Base-by-base conservation (phyloP, 2,797 vertebrate genomes). In the Macrochelys suwanniensis region DNA sequence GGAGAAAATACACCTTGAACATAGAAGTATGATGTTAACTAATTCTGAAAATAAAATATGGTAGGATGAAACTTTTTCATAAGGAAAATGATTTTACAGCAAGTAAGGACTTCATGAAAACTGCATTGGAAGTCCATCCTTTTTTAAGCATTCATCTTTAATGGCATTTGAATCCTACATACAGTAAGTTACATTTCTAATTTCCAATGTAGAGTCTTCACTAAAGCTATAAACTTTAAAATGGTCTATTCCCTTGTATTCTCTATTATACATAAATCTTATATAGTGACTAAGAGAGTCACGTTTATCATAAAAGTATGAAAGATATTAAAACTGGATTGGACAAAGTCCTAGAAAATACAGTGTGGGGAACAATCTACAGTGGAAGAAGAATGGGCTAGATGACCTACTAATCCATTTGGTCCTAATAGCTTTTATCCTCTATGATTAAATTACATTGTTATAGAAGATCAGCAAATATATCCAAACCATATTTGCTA, bases 41-140 rank as follows among this genome's bases (percentile, higher is more conserved):
- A 49, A 49, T 31, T 77, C 42, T 49, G 68, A 71, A 42, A 71
- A 68, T 76, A 76, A 68, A 76, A 77, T 77, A 49, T 49, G 13
- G 13, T 31, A 77, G 45, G 15, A 49, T 49, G 26, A 49, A 77
- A 77, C 25, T 91, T 71, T 93, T 94, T 82, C 76, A 85, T 91
- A 82, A n/a, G 94, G 79, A 95, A 93, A 82, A 49, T 56, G 49
- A 1, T 84, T 95, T 95, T 90, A 89, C 65, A 92, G 86, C 91
- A 91, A 83, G 50, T 42, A 37, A 71, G 19, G n/a, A 96, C 92
- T 82, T 92, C 45, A 80, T 79, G 49, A 87, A 92, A 89, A 92
- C 23, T 78, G 84, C 87, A 95, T 96, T 95, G 89, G 57, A 92
- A 97, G 89, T 88, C 51, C 4, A 83, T 92, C 8, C 89, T 56